Conservation (phyloP, 1,140 invertebrate species). For the Hyphantria cunea region DNA sequence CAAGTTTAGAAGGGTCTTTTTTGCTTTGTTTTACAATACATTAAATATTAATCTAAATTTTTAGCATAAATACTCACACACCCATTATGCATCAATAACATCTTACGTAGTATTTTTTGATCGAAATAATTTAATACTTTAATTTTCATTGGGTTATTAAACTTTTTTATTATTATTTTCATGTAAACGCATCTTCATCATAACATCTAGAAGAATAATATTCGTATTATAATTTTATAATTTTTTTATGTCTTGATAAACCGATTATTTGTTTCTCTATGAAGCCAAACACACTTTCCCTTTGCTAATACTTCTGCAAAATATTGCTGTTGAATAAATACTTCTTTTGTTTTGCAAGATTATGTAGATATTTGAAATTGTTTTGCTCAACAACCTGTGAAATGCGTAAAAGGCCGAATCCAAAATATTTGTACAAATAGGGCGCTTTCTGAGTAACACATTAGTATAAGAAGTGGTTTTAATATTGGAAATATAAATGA, state of each 20-base stretch:
- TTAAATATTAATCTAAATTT: too few relatives aligned
- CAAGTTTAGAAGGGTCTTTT: too few relatives aligned
- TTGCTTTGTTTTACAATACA: too few relatives aligned
- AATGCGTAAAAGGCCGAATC: conserved; percentile 37
- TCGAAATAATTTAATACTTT: too few relatives aligned
- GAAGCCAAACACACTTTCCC: background rate
- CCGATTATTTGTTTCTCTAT: background rate
- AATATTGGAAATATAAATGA: conserved; percentile 18
- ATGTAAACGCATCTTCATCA: too few relatives aligned
- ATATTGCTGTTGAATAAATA: background rate
- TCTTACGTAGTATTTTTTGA: too few relatives aligned
- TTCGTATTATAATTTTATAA: too few relatives aligned
- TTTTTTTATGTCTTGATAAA: background rate
- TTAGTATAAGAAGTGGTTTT: conserved; percentile 37
- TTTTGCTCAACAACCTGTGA: conserved; percentile 33
- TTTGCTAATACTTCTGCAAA: background rate
- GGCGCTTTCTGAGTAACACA: conserved; percentile 36
- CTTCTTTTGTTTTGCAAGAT: conserved; percentile 15
- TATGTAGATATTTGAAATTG: conserved; percentile 24
- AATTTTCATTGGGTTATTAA: too few relatives aligned
- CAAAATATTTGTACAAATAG: conserved; percentile 34
- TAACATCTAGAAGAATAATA: too few relatives aligned
- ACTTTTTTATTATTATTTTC: too few relatives aligned
- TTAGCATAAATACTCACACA: too few relatives aligned
- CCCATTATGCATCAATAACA: too few relatives aligned